Evolutionary conservation across 2,888 invertebrate species (phyloP), one percentile per base, ranked within the genome.

Genomic region (Dyspetes luteomarginatus): DNA sequence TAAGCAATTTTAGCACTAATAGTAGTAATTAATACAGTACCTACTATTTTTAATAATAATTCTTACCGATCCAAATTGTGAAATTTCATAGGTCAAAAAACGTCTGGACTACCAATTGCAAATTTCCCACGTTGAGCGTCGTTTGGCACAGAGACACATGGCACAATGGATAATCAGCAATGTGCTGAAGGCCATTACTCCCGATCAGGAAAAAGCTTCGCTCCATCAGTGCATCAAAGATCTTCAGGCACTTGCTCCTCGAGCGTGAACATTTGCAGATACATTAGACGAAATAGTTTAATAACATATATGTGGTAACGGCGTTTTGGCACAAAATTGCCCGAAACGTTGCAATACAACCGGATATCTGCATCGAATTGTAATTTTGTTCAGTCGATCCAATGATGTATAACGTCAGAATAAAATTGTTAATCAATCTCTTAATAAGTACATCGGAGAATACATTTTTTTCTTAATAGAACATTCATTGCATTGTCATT

Each of bases 101-200:
- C 95, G 97, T 65, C 93, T 98, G 88, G 99, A 99, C 93, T 99
- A 97, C 93, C 98, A 99, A 93, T 94, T 97, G 3, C 98, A 98
- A 92, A 95, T 96, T 88, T 94, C 96, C 86, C 95, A 95, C 87
- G 93, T 97, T 71, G 97, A 98, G 90, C 95, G 96, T 58, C 96
- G 97, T 86, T 94, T 99, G 82, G 94, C 96, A 86, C 98, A 99
- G 93, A 97, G 96, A 92, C 97, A 98, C 92, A 96, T 99, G 96
- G 97, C 98, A 26, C 95, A 97, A 92, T 99, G 98, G 97, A 96
- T 99, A 82, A 96, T 98, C 15, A 92, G 93, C 86, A 96, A 94
- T 89, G 99, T 99, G 4, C 94, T 94, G 85, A 95, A 96, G 88
- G 95, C 98, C 80, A 97, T 99, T 91, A 97, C 98, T n/a, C 96